These are phyloP conservation scores for Tupaia tana DNA, from an alignment of 2,113 vertebrate species.

Conservation along the genomic window DNA sequence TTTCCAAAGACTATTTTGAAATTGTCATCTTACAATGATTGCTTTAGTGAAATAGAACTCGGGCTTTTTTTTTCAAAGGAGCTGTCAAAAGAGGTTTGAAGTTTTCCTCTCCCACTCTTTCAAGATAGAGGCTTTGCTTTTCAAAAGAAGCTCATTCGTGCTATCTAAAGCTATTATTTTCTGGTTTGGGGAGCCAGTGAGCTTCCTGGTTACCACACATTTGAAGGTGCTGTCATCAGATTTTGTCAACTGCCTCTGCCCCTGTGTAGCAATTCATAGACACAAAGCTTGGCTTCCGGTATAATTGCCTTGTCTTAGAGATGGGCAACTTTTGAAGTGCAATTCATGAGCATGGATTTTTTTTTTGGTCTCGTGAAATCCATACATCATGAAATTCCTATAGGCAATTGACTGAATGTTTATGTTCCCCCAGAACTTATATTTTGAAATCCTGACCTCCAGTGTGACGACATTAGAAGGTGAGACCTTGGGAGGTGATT, in stretches of 20 bases:
- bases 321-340: conserved; percentile 27
- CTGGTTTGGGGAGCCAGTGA: conserved; percentile 84
- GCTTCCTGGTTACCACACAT: conserved; percentile 85
- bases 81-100: conserved; percentile 87
- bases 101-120: conserved; percentile 86
- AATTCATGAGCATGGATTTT: conserved; percentile 84
- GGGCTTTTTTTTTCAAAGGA: conserved; percentile 76
- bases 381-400: conserved; percentile 88
- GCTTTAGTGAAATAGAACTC: not conserved
- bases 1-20: not conserved
- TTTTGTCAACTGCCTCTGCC: conserved; percentile 88
- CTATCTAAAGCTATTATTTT: conserved; percentile 88
- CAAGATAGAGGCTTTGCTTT: conserved; percentile 83
- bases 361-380: conserved; percentile 86
- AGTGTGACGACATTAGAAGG: not conserved
- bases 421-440: not conserved
- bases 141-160: conserved; percentile 81
- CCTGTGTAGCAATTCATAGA: conserved; percentile 90
- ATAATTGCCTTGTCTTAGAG: conserved; percentile 65
- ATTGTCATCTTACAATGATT: not conserved
- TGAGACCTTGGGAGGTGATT: not conserved
- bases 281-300: conserved; percentile 81
- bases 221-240: conserved; percentile 79
- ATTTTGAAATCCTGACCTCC: not conserved
- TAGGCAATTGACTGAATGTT: not conserved